These are phyloP conservation scores for Hedya salicella DNA, from an alignment of 2,888 invertebrate genomes.

Conservation along the genomic window DNA sequence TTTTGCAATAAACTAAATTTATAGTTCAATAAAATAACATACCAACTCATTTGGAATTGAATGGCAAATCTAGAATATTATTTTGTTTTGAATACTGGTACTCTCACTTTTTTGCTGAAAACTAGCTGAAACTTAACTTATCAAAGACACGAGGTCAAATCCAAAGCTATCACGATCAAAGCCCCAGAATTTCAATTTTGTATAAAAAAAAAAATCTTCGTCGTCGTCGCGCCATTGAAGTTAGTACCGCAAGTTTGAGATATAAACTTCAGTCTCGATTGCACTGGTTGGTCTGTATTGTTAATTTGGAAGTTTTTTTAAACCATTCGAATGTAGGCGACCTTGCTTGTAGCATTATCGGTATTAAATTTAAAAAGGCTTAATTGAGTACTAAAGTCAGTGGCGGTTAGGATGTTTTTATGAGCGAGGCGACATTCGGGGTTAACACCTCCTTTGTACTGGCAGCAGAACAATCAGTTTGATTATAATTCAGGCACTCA, in stretches of 20 bases:
- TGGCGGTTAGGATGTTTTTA: not conserved
- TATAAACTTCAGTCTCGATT: constrained; percentile 12
- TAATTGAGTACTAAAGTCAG: not conserved
- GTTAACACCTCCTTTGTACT: constrained; percentile 25
- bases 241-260: not conserved
- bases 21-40: too few relatives aligned
- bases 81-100: too few relatives aligned
- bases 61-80: too few relatives aligned
- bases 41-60: too few relatives aligned
- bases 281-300: constrained; percentile 10
- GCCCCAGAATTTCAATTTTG: constrained; percentile 27
- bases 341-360: constrained; percentile 29
- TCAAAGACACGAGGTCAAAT: constrained; percentile 16
- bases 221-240: not conserved
- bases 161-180: constrained; percentile 29
- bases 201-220: constrained; percentile 36
- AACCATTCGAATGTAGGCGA: constrained; percentile 40
- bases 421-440: constrained; percentile 9
- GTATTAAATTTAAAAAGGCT: not conserved
- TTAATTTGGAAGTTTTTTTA: constrained; percentile 38
- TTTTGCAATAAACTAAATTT: too few relatives aligned
- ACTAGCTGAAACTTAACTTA: constrained; percentile 1
- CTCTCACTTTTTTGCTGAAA: not conserved
- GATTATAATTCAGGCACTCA: not conserved
- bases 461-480: constrained; percentile 29